Evolutionary conservation across 2,888 invertebrate species (phyloP), one percentile per base, ranked within the genome.

Genomic region (Syritta pipiens): DNA sequence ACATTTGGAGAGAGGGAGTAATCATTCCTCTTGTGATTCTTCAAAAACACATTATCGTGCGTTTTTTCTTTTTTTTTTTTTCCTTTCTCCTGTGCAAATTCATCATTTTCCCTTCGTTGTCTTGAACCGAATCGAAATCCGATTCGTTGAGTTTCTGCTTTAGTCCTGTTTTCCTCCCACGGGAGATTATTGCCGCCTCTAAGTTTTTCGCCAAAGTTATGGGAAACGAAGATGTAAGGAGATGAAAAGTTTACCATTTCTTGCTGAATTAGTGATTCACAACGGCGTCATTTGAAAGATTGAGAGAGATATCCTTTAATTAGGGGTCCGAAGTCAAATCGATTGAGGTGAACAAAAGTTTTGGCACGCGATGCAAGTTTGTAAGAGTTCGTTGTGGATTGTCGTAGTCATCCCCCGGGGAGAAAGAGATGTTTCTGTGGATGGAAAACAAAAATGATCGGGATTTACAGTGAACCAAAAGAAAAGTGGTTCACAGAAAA

Each of bases 11-110:
- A n/a, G n/a, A n/a, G n/a, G n/a, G n/a, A 44, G 51, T 28, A 67
- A 48, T 77, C 65, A 59, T 35, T 59, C 57, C 69, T 59, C 69
- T 59, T 69, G 69, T 59, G 69, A 59, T 59, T 62, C 42, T 69
- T 62, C 62, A 76, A 71, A 71, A 71, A 63, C 46, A 65, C 51
- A 71, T 63, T 77, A 65, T 40, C 48, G 69, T 28, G 10, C 17
- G 30, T 19, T 40, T 63, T 30, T 14, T 40, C 30, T 4, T 44
- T 19, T 42, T 22, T 44, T 22, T 32, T 46, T 40, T 40, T 9
- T 28, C 12, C 55, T 65, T 20, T 24, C 37, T 3, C 14, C 22
- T 42, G 28, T 48, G 68, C 67, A 49, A 63, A 71, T 46, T 77
- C 76, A 71, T 71, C 71, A 42, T 60, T 60, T 60, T 63, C 37